phyloP scores from a whole-genome alignment of 2,888 invertebrate species.

The Sinohyriopsis cumingii region DNA sequence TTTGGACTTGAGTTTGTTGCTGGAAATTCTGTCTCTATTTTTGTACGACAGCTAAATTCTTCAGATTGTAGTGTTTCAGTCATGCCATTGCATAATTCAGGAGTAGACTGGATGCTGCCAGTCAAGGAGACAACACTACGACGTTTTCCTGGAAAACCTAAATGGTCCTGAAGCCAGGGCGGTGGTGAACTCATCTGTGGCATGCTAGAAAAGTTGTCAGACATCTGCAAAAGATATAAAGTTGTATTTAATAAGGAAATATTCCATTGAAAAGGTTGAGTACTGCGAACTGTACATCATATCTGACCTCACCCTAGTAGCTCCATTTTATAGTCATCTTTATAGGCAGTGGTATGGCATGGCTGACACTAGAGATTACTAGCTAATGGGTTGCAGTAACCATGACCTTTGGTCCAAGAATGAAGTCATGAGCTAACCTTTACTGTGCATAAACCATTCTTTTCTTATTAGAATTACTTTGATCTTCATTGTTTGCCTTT shows the following conservation, averaged over 20 bases:
- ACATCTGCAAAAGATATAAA: constrained; percentile 45
- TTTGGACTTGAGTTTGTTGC: constrained; percentile 65
- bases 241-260: background rate
- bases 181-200: constrained; percentile 65
- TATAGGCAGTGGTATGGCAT: no score
- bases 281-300: background rate
- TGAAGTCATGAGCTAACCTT: no score
- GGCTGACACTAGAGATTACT: no score
- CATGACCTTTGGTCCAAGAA: no score
- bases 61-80: constrained; percentile 5
- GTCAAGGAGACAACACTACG: constrained; percentile 27
- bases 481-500: no score
- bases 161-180: constrained; percentile 61
- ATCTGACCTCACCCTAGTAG: no score
- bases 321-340: no score
- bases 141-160: constrained; percentile 35
- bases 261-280: background rate
- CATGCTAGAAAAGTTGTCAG: constrained; percentile 53
- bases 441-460: no score
- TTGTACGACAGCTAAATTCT: constrained; percentile 38
- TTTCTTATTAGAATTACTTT: no score
- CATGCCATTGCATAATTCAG: constrained; percentile 19
- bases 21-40: constrained; percentile 67
- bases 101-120: constrained; percentile 30
- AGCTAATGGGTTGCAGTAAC: no score